A percentile compares a stretch with the other conserved stretches of the same genome.
Evolutionary conservation across 2,888 invertebrate species (phyloP).

Genomic region (Lasioglossum vierecki): DNA sequence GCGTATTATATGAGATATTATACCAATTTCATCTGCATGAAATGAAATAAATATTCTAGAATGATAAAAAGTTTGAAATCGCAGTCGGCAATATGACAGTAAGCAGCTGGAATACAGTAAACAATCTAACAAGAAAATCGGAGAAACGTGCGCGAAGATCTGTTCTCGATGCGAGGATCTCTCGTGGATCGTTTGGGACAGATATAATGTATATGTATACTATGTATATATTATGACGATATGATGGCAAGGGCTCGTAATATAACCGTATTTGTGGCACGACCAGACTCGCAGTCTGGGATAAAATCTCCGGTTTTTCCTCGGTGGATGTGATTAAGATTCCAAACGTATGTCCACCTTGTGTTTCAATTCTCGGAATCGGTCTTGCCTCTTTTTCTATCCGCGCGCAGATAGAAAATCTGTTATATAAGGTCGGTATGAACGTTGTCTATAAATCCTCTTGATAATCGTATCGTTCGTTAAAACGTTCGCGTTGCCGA

Average conservation of each 20-base stretch:
- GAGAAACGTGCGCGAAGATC: slow-evolving; percentile 59
- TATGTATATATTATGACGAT: slow-evolving; percentile 47
- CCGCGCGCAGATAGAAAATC: slow-evolving; percentile 7
- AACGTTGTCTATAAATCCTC: slow-evolving; percentile 2
- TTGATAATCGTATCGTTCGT: slow-evolving; percentile 22
- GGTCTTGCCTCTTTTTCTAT: slow-evolving; percentile 54
- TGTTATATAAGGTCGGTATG: slow-evolving; percentile 29
- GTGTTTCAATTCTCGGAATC: slow-evolving; percentile 71
- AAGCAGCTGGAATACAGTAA: slow-evolving; percentile 19
- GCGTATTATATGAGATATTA: too few relatives aligned
- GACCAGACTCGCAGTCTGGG: slow-evolving; percentile 55
- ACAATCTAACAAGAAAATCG: slow-evolving; percentile 60
- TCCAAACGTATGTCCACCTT: slow-evolving; percentile 67
- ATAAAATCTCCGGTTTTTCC: slow-evolving; percentile 68
- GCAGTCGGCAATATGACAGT: slow-evolving; percentile 29
- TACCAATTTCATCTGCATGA: too few relatives aligned
- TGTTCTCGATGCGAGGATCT: slow-evolving; percentile 39
- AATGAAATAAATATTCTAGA: too few relatives aligned
- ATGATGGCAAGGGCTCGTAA: slow-evolving; percentile 63
- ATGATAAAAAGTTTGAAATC: too few relatives aligned
- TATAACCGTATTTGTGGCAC: slow-evolving; percentile 68
- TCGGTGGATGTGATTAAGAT: slow-evolving; percentile 72
- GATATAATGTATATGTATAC: slow-evolving; percentile 21
- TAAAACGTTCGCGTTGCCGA: neutral
- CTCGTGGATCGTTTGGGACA: slow-evolving; percentile 36